phyloP scores from a whole-genome alignment of 2,797 vertebrate genomes.

The Syngnathus acus region DNA sequence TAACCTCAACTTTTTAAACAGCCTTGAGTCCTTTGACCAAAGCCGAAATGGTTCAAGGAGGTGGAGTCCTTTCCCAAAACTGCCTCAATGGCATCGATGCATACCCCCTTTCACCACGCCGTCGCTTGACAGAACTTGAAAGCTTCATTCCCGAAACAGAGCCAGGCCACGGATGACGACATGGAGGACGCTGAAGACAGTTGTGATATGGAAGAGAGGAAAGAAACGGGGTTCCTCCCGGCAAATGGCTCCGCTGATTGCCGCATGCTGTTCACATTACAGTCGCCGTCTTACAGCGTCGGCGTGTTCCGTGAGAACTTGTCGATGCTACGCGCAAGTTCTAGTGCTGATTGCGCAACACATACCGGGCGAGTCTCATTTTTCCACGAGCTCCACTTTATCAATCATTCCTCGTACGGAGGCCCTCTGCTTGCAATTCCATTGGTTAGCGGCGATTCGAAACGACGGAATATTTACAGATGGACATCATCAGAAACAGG shows the following conservation, averaged over 20 bases:
- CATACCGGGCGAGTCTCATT: conserved; percentile 40
- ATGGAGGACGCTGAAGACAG: conserved; percentile 25
- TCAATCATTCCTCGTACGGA: conserved; percentile 37
- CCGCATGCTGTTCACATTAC: conserved; percentile 60
- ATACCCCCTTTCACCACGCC: conserved; percentile 40
- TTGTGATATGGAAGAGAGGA: conserved; percentile 19
- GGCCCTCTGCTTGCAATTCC: conserved; percentile 33
- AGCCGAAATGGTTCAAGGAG: background rate
- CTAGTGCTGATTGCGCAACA: conserved; percentile 27
- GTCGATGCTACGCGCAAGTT: conserved; percentile 31
- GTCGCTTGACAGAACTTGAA: conserved; percentile 59
- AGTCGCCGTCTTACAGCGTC: conserved; percentile 49
- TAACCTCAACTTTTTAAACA: background rate
- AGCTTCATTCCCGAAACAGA: conserved; percentile 49
- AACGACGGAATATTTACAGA: conserved; percentile 44
- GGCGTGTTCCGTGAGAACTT: conserved; percentile 55
- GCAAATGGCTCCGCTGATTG: conserved; percentile 40
- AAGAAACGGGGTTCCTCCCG: conserved; percentile 16
- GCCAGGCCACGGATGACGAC: conserved; percentile 47
- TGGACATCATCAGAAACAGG: conserved; percentile 43
- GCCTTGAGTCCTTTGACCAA: background rate
- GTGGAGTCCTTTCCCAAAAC: background rate
- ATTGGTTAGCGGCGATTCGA: conserved; percentile 37
- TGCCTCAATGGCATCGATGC: background rate
- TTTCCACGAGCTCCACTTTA: conserved; percentile 53